phyloP scores from a whole-genome alignment of 2,888 invertebrate genomes.

The Alcis repandata region DNA sequence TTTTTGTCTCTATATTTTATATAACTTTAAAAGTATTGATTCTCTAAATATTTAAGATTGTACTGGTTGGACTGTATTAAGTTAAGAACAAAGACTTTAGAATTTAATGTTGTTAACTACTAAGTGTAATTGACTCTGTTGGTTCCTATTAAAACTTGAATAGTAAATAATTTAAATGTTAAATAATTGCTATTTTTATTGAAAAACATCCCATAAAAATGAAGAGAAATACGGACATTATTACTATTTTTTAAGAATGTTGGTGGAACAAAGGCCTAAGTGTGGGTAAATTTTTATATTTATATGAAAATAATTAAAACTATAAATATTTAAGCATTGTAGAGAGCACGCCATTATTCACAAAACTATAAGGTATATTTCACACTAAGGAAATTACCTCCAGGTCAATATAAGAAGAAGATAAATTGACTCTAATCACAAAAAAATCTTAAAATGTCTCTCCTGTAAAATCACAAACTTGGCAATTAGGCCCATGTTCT shows the following conservation, averaged over 20 bases:
- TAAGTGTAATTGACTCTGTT: no score
- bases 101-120: no score
- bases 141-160: no score
- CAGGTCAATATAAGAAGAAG: background rate
- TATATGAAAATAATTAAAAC: background rate
- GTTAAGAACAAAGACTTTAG: no score
- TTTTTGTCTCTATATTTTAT: no score
- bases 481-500: slow-evolving; percentile 41
- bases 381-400: slow-evolving; percentile 1
- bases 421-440: background rate
- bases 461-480: slow-evolving; percentile 43
- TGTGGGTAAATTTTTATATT: no score
- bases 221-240: background rate
- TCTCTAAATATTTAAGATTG: no score
- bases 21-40: no score
- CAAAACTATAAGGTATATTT: slow-evolving; percentile 4
- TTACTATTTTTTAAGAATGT: background rate
- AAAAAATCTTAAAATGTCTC: slow-evolving; percentile 30
- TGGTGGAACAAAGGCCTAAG: slow-evolving; percentile 1
- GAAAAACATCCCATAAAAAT: slow-evolving; percentile 3
- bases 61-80: no score
- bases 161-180: no score
- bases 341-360: background rate
- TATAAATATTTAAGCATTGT: background rate
- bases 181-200: background rate